Conservation (phyloP, 2,113 vertebrate species). For the Tursiops truncatus region DNA sequence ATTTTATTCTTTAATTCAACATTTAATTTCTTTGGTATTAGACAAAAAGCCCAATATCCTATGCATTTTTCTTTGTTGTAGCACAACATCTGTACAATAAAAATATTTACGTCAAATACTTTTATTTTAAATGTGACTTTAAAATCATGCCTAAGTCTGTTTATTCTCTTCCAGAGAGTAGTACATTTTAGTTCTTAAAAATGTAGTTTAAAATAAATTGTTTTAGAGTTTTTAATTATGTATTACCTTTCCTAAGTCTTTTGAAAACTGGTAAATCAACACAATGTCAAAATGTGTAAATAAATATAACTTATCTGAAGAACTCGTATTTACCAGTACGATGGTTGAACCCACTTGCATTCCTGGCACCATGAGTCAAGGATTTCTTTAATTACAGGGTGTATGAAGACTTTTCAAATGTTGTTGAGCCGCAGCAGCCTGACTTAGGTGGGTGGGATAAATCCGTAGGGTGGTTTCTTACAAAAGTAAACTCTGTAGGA, state of each 20-base stretch:
- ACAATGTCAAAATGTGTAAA: constrained; percentile 15
- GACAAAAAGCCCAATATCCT: constrained; percentile 74
- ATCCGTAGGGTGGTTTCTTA: constrained; percentile 10
- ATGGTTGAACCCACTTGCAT: constrained; percentile 46
- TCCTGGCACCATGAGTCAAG: constrained; percentile 67
- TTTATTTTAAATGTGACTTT: constrained; percentile 75
- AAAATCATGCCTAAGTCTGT: constrained; percentile 41
- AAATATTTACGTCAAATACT: constrained; percentile 74
- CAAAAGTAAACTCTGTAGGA: constrained; percentile 54
- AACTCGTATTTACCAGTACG: constrained; percentile 36
- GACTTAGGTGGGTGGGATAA: constrained; percentile 36
- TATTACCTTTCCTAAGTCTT: constrained; percentile 29
- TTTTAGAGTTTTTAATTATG: constrained; percentile 13
- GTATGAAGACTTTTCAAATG: constrained; percentile 51
- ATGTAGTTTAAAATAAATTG: constrained; percentile 23
- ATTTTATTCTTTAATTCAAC: constrained; percentile 77
- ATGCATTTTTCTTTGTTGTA: constrained; percentile 73
- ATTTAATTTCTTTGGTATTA: constrained; percentile 76
- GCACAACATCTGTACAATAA: constrained; percentile 78
- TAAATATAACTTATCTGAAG: constrained; percentile 50
- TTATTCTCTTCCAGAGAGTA: constrained; percentile 70
- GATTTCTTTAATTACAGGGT: constrained; percentile 62
- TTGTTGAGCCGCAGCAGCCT: neutral
- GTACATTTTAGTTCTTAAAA: neutral
- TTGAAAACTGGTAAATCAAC: constrained; percentile 45